Conservation (phyloP, 2,888 invertebrate genomes). For the Noctua pronuba region DNA sequence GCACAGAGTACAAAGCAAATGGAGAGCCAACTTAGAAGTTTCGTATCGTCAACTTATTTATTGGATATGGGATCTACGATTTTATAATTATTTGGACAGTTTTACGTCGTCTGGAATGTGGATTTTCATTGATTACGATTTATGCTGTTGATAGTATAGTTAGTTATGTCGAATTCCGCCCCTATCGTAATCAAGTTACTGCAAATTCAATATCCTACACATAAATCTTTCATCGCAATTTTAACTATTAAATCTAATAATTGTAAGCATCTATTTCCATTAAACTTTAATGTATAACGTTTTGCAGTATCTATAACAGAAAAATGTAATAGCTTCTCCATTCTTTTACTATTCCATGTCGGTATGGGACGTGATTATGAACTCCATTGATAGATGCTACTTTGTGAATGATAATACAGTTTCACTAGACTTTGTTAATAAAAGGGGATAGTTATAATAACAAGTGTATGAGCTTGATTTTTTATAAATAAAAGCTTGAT, state of each 20-base stretch:
- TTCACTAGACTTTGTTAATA: slow-evolving; percentile 14
- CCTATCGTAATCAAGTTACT: background rate
- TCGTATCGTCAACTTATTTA: background rate
- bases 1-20: slow-evolving; percentile 21
- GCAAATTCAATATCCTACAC: background rate
- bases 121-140: background rate
- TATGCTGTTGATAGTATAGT: background rate
- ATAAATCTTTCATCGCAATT: background rate
- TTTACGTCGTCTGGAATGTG: background rate
- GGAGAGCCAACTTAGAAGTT: slow-evolving; percentile 3
- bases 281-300: background rate
- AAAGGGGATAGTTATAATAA: background rate
- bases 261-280: background rate
- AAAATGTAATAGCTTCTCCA: background rate
- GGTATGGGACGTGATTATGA: slow-evolving; percentile 31
- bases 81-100: background rate
- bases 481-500: background rate
- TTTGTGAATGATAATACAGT: slow-evolving; percentile 31
- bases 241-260: background rate
- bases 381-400: slow-evolving; percentile 34
- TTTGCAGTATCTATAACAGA: background rate
- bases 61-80: background rate
- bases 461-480: background rate
- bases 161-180: background rate
- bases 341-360: slow-evolving; percentile 2